These are phyloP conservation scores for Uropetala carovei DNA, from an alignment of 2,888 invertebrate species.

Conservation along the genomic window DNA sequence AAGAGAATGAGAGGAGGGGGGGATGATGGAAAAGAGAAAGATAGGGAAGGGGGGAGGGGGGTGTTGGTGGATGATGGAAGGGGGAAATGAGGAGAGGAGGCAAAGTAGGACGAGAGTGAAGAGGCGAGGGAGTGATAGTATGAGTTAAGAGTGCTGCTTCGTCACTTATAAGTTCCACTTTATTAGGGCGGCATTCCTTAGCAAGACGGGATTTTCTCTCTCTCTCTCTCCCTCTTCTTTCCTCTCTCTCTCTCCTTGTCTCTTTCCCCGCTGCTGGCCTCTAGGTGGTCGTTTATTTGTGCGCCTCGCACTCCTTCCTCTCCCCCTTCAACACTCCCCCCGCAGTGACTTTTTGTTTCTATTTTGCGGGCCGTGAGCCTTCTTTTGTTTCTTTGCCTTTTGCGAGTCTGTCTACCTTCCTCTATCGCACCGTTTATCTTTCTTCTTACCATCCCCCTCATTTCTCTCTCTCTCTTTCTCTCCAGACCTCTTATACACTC, in stretches of 20 bases:
- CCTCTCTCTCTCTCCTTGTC: neutral
- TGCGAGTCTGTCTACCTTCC: constrained; percentile 16
- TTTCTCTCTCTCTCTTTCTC: neutral
- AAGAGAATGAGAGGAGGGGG: neutral
- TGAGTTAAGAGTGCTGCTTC: constrained; percentile 31
- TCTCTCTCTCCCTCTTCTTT: neutral
- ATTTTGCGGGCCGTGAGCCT: constrained; percentile 27
- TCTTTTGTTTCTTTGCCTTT: constrained; percentile 37
- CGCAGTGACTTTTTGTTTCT: constrained; percentile 3
- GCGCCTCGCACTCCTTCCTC: neutral
- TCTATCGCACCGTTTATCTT: constrained; percentile 50
- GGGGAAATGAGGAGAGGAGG: neutral
- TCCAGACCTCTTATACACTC: neutral
- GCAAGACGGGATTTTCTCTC: constrained; percentile 17
- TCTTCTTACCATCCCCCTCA: neutral
- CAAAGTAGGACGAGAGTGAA: neutral
- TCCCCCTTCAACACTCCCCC: neutral
- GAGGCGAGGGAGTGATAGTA: neutral
- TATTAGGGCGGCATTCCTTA: constrained; percentile 50
- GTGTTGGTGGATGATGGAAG: neutral
- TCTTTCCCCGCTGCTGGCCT: neutral
- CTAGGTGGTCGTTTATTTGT: constrained; percentile 28
- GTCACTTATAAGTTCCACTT: constrained; percentile 60
- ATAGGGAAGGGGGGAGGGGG: no score
- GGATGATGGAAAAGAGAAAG: neutral